Conservation (phyloP, 2,888 invertebrate genomes). For the Tipula unca region DNA sequence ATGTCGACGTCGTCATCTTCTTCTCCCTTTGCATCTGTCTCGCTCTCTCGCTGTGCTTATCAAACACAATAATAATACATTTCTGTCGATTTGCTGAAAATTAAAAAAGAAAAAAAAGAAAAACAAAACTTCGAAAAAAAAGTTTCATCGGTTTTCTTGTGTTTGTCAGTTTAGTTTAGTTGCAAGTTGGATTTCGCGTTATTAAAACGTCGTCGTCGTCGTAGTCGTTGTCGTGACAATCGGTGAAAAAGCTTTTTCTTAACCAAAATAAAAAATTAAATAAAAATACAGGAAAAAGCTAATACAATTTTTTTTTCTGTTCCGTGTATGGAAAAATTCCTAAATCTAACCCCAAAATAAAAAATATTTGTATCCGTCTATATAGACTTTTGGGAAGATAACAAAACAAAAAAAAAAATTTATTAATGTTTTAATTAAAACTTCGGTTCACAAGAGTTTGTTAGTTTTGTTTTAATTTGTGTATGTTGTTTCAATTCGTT, state of each 20-base stretch:
- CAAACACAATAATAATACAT: background rate
- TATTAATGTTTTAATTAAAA: slow-evolving; percentile 2
- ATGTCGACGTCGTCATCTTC: background rate
- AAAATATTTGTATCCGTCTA: background rate
- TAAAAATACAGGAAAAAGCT: background rate
- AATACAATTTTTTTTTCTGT: background rate
- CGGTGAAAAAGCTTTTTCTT: background rate
- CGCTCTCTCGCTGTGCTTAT: background rate
- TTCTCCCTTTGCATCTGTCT: background rate
- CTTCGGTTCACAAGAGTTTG: background rate
- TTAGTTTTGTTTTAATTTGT: background rate
- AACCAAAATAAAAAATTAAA: background rate
- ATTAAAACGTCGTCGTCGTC: background rate
- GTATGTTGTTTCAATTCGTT: background rate
- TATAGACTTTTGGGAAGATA: background rate
- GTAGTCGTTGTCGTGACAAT: background rate
- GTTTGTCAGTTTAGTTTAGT: background rate
- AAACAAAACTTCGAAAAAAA: background rate
- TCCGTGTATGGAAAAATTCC: background rate
- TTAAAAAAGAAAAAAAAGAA: background rate
- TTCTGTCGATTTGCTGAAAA: background rate
- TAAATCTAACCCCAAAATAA: background rate
- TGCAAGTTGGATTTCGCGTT: background rate
- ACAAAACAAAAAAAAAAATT: background rate
- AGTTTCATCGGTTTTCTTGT: background rate